Base-by-base conservation (phyloP, 2,888 invertebrate genomes). In the Acanthosepion pharaonis region DNA sequence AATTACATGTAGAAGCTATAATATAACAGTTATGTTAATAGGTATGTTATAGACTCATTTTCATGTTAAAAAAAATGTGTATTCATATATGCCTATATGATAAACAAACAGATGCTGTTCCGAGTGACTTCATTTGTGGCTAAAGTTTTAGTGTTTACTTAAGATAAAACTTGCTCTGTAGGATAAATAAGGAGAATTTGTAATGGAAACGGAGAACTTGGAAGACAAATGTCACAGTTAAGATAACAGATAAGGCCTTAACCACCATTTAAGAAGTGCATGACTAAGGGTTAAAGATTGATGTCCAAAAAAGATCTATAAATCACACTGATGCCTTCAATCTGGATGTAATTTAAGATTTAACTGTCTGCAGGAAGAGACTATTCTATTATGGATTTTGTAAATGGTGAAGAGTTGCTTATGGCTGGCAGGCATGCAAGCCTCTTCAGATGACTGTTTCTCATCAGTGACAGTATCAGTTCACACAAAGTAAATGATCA, bases 111-210 rank as follows among this genome's bases (percentile, higher is more conserved):
- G 11, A 78, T 78, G 33, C 15, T 78, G 33, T 78, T 78, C n/a
- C 0, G 78, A 78, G 11, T 78, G n/a, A 78, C 33, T 78, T 78
- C 78, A 78, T n/a, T 78, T 33, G n/a, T 15, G 18, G 5, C 15
- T n/a, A 33, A 78, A 15, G 78, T 33, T 78, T 78, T 78, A n/a
- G 78, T 78, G 11, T 78, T 78, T 78, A 78, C 33, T 33, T 33
- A 78, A 78, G 78, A 78, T n/a, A 78, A 78, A 78, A 78, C n/a
- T 33, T 15, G 78, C n/a, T 33, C n/a, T n/a, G n/a, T n/a, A 78
- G n/a, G n/a, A 78, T 78, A 78, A n/a, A 78, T 78, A n/a, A n/a
- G n/a, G 78, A 78, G n/a, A 78, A 78, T 78, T 78, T 78, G 78
- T n/a, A 78, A 78, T n/a, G 78, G 78, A 78, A 78, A 78, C 59